Base-by-base conservation (phyloP, 2,113 vertebrate genomes). In the Chunga burmeisteri region DNA sequence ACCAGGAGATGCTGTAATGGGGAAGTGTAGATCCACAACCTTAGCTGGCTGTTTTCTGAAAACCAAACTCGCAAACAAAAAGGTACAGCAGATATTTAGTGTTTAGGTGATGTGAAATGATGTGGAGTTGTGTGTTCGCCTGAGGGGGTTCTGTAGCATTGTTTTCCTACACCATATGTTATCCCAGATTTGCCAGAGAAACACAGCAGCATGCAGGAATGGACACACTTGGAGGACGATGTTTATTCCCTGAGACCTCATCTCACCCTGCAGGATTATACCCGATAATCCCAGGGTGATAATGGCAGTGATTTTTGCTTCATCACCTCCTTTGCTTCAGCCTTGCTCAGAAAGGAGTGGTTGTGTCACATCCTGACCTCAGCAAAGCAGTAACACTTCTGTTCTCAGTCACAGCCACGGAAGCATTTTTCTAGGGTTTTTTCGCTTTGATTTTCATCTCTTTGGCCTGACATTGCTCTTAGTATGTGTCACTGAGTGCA, bases 281-380 rank as follows among this genome's bases (percentile, higher is more conserved):
- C 20, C 2, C 0, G 8, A 53, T 86, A 93, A 92, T 90, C 90
- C 90, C 50, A 36, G 38, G 40, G 71, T 67, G 71, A 78, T 83
- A 93, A 90, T 14, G 42, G 75, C 34, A 62, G 80, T 55, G 90
- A 83, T 83, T 94, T 93, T 88, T 94, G 91, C 73, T 93, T 94
- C 73, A 79, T 93, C 89, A 79, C 38, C 32, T 77, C 55, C 79
- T 81, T 89, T 55, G 38, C 67, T 86, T 81, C 68, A 71, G 89
- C 58, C 36, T 86, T 83, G 36, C 49, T 72, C 1, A 2, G 42
- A 74, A 29, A 34, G 27, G 20, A 78, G 42, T 2, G 9, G 19
- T 58, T 74, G 29, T 70, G 20, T 42, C 55, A n/a, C 67, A 66
- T 21, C 68, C 93, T 58, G 38, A 86, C 63, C 77, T 46, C 77